Percentiles rank a stretch among this genome's conserved stretches.
Conservation (phyloP, 2,888 invertebrate species). For the Geophilus truncorum region DNA sequence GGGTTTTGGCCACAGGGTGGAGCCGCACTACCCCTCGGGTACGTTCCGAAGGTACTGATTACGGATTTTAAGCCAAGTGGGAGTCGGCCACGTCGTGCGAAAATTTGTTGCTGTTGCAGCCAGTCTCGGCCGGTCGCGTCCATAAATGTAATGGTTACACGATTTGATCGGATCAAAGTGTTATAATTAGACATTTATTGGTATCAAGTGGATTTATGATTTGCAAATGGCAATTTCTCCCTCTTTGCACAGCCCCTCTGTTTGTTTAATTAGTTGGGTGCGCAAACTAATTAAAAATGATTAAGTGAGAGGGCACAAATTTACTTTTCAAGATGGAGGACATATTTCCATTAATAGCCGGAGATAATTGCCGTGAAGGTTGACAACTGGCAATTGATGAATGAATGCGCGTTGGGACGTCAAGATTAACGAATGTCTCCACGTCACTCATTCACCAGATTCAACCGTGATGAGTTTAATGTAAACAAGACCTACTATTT, state of each 20-base stretch:
- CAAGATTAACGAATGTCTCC: not conserved
- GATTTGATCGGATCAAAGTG: slow-evolving; percentile 18
- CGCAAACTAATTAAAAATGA: slow-evolving; percentile 23
- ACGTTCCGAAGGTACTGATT: not conserved
- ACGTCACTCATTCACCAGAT: slow-evolving; percentile 2
- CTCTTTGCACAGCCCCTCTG: not conserved
- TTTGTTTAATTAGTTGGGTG: slow-evolving; percentile 11
- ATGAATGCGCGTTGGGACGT: not conserved
- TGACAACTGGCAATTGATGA: slow-evolving; percentile 17
- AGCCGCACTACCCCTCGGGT: not conserved
- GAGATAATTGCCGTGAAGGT: not conserved
- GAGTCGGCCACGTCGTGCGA: not conserved
- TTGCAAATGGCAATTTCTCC: slow-evolving; percentile 25
- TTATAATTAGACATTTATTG: slow-evolving; percentile 18
- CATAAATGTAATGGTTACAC: not conserved
- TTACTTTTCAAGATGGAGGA: slow-evolving; percentile 25
- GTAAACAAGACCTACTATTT: not conserved
- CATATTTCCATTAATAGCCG: slow-evolving; percentile 16
- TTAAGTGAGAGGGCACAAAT: slow-evolving; percentile 25
- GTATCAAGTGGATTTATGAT: slow-evolving; percentile 27
- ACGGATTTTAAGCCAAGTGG: not conserved
- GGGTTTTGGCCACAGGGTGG: not conserved
- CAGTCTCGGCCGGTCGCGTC: not conserved
- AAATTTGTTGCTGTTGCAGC: too few species aligned
- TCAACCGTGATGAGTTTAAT: not conserved